Percentiles rank a stretch among this genome's conserved stretches.
These are phyloP conservation scores for Epinephelus lanceolatus DNA, from an alignment of 2,113 vertebrate genomes.

Conservation along the genomic window DNA sequence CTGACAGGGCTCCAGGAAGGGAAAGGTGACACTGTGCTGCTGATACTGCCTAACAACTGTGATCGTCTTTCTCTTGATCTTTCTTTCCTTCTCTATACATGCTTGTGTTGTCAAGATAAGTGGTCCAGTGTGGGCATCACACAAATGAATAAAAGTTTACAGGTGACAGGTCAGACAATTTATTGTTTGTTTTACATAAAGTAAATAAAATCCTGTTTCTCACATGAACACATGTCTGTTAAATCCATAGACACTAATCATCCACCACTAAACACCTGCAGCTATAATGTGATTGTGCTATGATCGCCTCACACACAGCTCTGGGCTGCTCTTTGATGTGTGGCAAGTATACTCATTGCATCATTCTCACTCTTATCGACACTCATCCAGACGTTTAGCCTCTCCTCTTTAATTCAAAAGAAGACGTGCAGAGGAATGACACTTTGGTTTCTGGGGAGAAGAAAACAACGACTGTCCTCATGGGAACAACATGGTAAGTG, in stretches of 20 bases:
- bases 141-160: background rate
- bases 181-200: background rate
- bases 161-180: background rate
- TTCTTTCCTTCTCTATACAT: background rate
- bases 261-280: conserved; percentile 3
- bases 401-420: conserved; percentile 31
- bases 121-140: background rate
- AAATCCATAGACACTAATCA: conserved; percentile 19
- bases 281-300: conserved; percentile 6
- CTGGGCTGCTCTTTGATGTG: conserved; percentile 55
- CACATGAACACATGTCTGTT: background rate
- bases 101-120: background rate
- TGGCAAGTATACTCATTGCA: conserved; percentile 24
- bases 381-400: conserved; percentile 54
- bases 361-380: conserved; percentile 49
- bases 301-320: conserved; percentile 23
- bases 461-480: conserved; percentile 52
- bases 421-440: conserved; percentile 19
- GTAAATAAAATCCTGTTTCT: conserved; percentile 11
- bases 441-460: conserved; percentile 32
- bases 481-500: conserved; percentile 55
- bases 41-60: conserved; percentile 7
- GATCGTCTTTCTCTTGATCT: background rate
- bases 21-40: background rate
- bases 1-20: background rate